Conservation (phyloP, 2,888 invertebrate genomes). For the Agrotis ipsilon region DNA sequence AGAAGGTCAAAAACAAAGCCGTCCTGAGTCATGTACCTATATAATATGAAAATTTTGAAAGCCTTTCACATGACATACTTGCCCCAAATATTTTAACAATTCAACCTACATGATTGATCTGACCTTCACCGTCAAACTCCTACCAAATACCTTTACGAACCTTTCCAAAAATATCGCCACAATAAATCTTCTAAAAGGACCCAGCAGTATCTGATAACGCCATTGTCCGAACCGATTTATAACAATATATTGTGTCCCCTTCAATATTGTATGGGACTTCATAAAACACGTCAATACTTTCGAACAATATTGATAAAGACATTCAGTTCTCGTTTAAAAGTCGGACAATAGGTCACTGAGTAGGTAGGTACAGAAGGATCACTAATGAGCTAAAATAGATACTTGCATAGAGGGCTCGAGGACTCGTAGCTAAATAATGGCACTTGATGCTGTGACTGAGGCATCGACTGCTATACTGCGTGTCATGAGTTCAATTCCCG, state of each 20-base stretch:
- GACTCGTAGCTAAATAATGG: no score
- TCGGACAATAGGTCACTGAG: slow-evolving; percentile 19
- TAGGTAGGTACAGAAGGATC: not conserved
- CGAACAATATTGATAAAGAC: slow-evolving; percentile 31
- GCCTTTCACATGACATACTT: not conserved
- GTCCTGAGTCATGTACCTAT: no score
- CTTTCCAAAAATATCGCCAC: not conserved
- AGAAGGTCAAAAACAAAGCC: no score
- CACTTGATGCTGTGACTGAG: no score
- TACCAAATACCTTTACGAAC: not conserved
- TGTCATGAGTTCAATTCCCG: no score
- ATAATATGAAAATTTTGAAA: no score
- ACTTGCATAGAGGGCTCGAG: no score
- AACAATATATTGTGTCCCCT: slow-evolving; percentile 23
- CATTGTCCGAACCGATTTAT: slow-evolving; percentile 31
- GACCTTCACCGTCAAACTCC: not conserved
- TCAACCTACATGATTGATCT: not conserved
- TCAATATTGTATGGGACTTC: slow-evolving; percentile 30
- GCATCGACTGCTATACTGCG: no score
- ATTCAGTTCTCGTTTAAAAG: slow-evolving; percentile 31
- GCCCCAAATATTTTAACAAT: not conserved
- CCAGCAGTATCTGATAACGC: slow-evolving; percentile 16
- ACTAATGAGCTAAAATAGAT: not conserved
- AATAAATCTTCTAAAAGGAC: slow-evolving; percentile 16
- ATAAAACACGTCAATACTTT: slow-evolving; percentile 37